Evolutionary conservation across 2,797 vertebrate genomes (phyloP).

Genomic region (Bucorvus abyssinicus): DNA sequence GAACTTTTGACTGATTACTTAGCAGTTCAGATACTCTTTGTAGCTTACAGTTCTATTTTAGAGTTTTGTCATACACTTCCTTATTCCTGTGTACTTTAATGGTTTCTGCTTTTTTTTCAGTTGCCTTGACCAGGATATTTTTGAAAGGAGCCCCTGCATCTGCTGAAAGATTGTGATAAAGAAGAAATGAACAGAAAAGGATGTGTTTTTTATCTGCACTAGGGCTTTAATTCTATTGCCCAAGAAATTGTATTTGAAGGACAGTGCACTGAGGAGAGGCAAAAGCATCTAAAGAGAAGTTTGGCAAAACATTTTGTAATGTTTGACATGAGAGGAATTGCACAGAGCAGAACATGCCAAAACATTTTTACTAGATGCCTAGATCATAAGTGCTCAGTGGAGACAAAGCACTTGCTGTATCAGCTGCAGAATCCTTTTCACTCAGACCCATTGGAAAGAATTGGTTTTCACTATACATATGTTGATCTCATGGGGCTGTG

Average conservation of each 20-base stretch:
- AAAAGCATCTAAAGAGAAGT: not conserved
- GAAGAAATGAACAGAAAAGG: not conserved
- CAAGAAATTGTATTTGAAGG: not conserved
- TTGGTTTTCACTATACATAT: not conserved
- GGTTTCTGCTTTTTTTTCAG: not conserved
- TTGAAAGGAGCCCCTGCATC: not conserved
- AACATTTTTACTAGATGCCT: not conserved
- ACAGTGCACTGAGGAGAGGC: not conserved
- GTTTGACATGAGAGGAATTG: not conserved
- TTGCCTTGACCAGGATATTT: not conserved
- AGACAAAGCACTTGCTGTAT: not conserved
- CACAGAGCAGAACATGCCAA: not conserved
- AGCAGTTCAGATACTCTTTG: not conserved
- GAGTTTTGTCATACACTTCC: not conserved
- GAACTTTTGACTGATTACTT: not conserved
- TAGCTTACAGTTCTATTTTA: not conserved
- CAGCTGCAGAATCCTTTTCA: not conserved
- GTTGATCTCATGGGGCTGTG: not conserved
- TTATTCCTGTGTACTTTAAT: not conserved
- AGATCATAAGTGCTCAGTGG: not conserved
- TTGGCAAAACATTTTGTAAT: not conserved
- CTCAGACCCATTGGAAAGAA: not conserved
- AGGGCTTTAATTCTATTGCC: not conserved
- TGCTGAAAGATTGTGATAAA: not conserved
- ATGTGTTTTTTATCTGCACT: not conserved